Evolutionary conservation across 2,113 vertebrate genomes (phyloP).

Genomic region (Orthochromis malagaraziensis): DNA sequence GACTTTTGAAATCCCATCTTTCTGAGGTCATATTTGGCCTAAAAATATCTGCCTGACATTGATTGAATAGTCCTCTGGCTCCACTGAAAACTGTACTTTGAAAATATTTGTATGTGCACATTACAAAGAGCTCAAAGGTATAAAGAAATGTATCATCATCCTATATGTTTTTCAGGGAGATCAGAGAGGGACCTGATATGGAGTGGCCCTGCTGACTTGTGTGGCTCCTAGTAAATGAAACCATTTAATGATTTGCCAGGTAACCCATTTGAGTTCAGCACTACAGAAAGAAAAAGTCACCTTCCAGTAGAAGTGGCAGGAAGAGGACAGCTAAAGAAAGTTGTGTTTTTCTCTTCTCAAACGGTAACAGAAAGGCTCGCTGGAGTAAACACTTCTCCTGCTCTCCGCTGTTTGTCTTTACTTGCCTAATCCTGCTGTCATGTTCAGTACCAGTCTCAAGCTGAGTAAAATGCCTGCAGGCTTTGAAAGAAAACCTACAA

Average conservation of each 20-base stretch:
- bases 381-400: constrained; percentile 19
- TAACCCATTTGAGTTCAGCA: not conserved
- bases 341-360: not conserved
- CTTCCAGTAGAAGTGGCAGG: not conserved
- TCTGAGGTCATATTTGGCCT: not conserved
- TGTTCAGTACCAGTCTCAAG: not conserved
- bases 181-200: accelerated
- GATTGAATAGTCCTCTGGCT: accelerated
- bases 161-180: not conserved
- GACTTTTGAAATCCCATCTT: not conserved
- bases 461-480: not conserved
- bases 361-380: not conserved
- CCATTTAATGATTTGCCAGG: not conserved
- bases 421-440: constrained; percentile 19
- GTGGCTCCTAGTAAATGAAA: not conserved
- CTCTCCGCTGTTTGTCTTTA: not conserved
- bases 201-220: not conserved
- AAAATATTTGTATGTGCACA: not conserved
- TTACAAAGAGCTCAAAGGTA: not conserved
- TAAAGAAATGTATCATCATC: not conserved
- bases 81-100: not conserved
- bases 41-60: not conserved
- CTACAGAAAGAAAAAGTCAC: not conserved
- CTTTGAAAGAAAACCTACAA: constrained; percentile 2
- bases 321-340: not conserved